Percentiles rank a stretch among this genome's conserved stretches.
Conservation (phyloP, 2,113 vertebrate genomes). For the Condylura cristata region DNA sequence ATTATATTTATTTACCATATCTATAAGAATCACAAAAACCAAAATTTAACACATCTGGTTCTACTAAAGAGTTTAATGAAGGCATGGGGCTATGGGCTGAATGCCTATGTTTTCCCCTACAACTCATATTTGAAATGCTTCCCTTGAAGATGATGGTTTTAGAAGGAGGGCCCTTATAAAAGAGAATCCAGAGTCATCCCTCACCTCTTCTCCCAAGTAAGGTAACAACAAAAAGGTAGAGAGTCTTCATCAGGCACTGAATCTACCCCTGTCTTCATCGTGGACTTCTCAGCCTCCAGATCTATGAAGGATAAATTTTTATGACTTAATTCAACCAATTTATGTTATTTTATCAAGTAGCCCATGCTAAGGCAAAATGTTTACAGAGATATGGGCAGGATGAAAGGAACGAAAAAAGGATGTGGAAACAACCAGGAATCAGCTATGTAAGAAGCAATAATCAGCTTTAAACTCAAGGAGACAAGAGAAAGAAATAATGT, state of each 20-base stretch:
- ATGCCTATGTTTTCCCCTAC: neutral
- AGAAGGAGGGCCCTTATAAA: too few species aligned
- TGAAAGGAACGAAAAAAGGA: neutral
- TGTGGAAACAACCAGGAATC: neutral
- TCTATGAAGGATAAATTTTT: neutral
- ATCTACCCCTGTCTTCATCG: neutral
- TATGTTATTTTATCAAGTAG: neutral
- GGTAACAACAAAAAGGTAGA: neutral
- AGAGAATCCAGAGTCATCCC: neutral
- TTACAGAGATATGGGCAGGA: neutral
- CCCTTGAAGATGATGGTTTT: too few species aligned
- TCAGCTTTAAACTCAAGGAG: neutral
- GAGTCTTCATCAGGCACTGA: neutral
- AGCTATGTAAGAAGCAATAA: neutral
- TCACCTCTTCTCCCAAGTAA: neutral
- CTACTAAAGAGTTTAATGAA: neutral
- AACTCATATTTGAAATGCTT: neutral
- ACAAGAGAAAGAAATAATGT: neutral
- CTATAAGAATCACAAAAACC: neutral
- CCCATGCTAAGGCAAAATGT: neutral
- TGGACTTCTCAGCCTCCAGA: neutral
- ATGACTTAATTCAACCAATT: neutral
- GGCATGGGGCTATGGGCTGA: neutral
- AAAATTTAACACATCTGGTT: neutral
- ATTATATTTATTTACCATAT: neutral